Evolutionary conservation across 2,888 invertebrate species (phyloP), one percentile per base, ranked within the genome.

Genomic region (Catonia carolina): DNA sequence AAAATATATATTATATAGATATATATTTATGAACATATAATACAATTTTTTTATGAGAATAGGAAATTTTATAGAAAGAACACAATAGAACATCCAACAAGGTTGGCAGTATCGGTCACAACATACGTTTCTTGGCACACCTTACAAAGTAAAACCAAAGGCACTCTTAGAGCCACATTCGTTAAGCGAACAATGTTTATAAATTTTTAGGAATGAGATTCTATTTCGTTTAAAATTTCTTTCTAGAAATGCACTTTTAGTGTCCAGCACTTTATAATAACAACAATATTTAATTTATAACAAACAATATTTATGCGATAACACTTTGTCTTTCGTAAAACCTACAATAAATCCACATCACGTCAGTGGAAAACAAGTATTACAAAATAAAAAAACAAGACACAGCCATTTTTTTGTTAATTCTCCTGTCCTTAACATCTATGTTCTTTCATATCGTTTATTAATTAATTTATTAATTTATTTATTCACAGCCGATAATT

Each of bases 391-490:
- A 53, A 45, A 23, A 23, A 45, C 45, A 45, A 45, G 59, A 61
- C 62, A 62, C 62, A 62, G 62, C 62, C 62, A 62, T 57, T 59
- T 60, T 59, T 58, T 55, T 56, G 58, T 58, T 20, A 50, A 39
- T 39, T 52, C 37, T 41, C 31, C 41, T 41, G 51, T 41, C 41
- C 52, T 10, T 18, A 27, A 27, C 22, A n/a, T 20, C 36, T 15
- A 27, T 8, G 15, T 5, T 15, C 31, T 23, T 15, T 53, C 15
- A 20, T 17, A 31, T 42, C 35, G 14, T 42, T 35, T 20, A 15
- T 18, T 42, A 37, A 41, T 17, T 15, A 2, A 15, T 39, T n/a
- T 5, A 7, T 7, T 39, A n/a, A 2, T 17, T 2, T 17, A 39
- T 42, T 42, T 41, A 33, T 23, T 42, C 33, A 53, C 41, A 42